These are phyloP conservation scores for Clusia tigrina DNA, from an alignment of 2,888 invertebrate species.

Conservation along the genomic window DNA sequence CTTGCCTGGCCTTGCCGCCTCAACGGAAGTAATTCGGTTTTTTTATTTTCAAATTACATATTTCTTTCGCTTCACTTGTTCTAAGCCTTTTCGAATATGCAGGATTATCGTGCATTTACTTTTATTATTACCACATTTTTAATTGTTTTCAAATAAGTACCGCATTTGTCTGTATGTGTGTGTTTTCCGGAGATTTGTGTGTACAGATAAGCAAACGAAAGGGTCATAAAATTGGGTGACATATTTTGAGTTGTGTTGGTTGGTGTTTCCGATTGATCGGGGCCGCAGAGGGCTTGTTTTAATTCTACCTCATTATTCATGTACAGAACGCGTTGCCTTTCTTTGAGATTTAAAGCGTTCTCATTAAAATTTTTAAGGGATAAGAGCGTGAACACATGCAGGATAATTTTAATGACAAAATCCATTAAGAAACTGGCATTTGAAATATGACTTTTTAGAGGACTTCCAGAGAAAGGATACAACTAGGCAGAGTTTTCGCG, in stretches of 20 bases:
- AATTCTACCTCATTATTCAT: too few relatives aligned
- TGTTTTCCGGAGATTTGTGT: slow-evolving; percentile 7
- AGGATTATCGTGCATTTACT: slow-evolving; percentile 9
- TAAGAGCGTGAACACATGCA: too few relatives aligned
- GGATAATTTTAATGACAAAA: too few relatives aligned
- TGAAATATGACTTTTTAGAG: too few relatives aligned
- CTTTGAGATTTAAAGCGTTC: too few relatives aligned
- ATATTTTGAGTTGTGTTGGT: neutral
- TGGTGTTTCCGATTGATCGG: neutral
- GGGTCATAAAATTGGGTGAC: slow-evolving; percentile 9
- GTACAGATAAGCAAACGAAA: slow-evolving; percentile 2
- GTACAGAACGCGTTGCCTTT: too few relatives aligned
- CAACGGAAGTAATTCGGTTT: slow-evolving; percentile 22
- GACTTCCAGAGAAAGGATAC: too few relatives aligned
- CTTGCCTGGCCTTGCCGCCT: slow-evolving; percentile 10
- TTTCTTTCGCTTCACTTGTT: slow-evolving; percentile 17
- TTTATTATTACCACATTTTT: neutral
- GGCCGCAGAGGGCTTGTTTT: too few relatives aligned
- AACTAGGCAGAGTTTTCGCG: too few relatives aligned
- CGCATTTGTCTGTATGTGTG: neutral
- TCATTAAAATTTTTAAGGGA: too few relatives aligned
- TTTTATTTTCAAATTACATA: slow-evolving; percentile 15
- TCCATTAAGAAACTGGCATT: too few relatives aligned
- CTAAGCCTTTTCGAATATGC: neutral
- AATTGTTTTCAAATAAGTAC: neutral